phyloP scores from a whole-genome alignment of 1,140 invertebrate genomes.

The Limonius californicus region DNA sequence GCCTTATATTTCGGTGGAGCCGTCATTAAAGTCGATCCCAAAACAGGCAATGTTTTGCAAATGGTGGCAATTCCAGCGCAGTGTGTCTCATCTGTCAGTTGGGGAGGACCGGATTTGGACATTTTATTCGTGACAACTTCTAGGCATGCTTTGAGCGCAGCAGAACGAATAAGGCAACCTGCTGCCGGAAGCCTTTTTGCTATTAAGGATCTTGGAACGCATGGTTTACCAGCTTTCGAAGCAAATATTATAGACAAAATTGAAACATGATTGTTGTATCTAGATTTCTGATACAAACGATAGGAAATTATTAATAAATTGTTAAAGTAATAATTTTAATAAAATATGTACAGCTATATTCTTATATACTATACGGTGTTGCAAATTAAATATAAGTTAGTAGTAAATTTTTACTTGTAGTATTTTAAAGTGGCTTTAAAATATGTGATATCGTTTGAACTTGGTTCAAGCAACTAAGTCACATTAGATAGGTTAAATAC shows the following conservation, averaged over 20 bases:
- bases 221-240: constrained; percentile 48
- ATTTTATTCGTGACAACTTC: constrained; percentile 74
- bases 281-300: too few relatives aligned
- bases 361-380: too few relatives aligned
- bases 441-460: too few relatives aligned
- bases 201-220: constrained; percentile 61
- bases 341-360: too few relatives aligned
- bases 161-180: constrained; percentile 56
- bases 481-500: too few relatives aligned
- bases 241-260: constrained; percentile 35
- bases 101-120: constrained; percentile 72
- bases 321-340: too few relatives aligned
- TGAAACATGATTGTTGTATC: too few relatives aligned
- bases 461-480: too few relatives aligned
- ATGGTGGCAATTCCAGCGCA: constrained; percentile 66
- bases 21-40: constrained; percentile 55
- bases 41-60: constrained; percentile 50
- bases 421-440: too few relatives aligned
- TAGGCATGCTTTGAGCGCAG: constrained; percentile 45
- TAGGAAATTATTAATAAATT: too few relatives aligned
- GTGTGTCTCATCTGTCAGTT: constrained; percentile 74
- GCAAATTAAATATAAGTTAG: too few relatives aligned
- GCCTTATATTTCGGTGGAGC: constrained; percentile 53
- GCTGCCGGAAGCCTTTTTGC: constrained; percentile 69
- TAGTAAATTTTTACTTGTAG: too few relatives aligned